These are phyloP conservation scores for Phrynocephalus guinanensis DNA, from an alignment of 2,797 vertebrate genomes.

Conservation along the genomic window DNA sequence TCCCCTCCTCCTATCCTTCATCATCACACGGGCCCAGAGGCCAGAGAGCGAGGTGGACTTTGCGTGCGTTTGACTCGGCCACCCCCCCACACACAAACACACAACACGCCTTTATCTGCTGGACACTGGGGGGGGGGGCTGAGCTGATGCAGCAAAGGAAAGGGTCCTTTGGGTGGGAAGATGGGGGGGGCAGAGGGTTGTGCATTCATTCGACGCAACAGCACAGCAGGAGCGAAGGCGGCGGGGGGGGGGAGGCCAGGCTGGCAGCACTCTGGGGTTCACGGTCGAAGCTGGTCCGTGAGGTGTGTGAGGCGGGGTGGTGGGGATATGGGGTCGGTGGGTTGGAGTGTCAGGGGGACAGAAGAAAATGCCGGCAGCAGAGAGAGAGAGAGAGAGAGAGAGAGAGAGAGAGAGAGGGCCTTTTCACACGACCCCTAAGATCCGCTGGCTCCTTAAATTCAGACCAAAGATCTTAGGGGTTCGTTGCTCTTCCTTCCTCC, in stretches of 20 bases:
- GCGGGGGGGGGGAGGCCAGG: neutral
- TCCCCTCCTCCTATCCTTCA: too few relatives aligned
- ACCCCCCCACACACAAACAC: too few relatives aligned
- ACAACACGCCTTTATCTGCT: too few relatives aligned
- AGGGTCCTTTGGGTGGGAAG: too few relatives aligned
- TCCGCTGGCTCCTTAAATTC: too few relatives aligned
- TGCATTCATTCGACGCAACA: rapidly evolving
- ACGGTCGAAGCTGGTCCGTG: neutral
- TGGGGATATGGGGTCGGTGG: neutral
- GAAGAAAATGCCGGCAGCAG: neutral
- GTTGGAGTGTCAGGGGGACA: rapidly evolving
- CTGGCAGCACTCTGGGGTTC: neutral
- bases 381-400: neutral
- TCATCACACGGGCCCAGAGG: neutral
- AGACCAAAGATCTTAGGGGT: too few relatives aligned
- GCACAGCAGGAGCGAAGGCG: neutral
- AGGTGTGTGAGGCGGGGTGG: neutral
- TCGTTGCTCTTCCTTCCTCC: too few relatives aligned
- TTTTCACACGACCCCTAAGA: too few relatives aligned
- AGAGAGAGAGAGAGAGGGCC: neutral
- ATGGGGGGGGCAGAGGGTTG: neutral
- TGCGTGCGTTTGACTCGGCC: too few relatives aligned
- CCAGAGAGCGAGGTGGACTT: neutral
- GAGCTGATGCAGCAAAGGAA: too few relatives aligned
- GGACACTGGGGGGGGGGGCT: too few relatives aligned